Base-by-base conservation (phyloP, 2,797 vertebrate genomes). In the Rhinatrema bivittatum region DNA sequence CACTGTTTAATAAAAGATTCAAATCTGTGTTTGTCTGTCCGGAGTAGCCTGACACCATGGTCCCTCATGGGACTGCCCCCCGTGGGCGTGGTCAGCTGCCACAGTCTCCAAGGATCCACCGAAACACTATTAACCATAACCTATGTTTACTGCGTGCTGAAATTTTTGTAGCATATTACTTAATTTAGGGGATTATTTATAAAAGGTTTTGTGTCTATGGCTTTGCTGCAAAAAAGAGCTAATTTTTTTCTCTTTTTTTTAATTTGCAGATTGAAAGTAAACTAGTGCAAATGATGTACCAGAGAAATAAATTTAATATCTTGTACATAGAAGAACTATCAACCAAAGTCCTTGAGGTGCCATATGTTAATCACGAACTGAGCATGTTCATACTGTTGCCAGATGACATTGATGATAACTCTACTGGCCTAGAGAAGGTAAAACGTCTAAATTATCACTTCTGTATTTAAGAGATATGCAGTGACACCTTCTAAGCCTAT, bases 281-380 rank as follows among this genome's bases (percentile, higher is more conserved):
- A 50, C 51, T 46, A 20, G 65, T 76, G 28, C 63, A 71, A 46
- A 79, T 82, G 78, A 82, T 82, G 73, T 71, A 39, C 12, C 39
- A 59, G 51, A 69, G 36, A 50, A 17, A 56, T 2, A 62, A 27
- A 1, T 72, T 79, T 54, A 25, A 39, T 2, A 5, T 54, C 37
- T 27, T 53, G 15, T 36, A 53, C 5, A 48, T 77, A 22, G 33
- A 39, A 37, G 49, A 29, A 3, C 53, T 64, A 41, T 55, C 45
- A 22, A 53, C 60, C 28, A 43, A 7, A 8, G 56, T 70, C 10
- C 53, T 75, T 40, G 76, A 78, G 20, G 56, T 83, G 20, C 40
- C 58, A 4, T 79, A 76, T 2, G 12, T 53, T 4, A 38, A 40
- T 5, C 41, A 16, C 31, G 72, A 70, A 13, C 22, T 78, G 4